Percentiles rank a stretch among this genome's conserved stretches.
These are phyloP conservation scores for Rotaria sp. DNA, from an alignment of 2,888 invertebrate species.

Conservation along the genomic window DNA sequence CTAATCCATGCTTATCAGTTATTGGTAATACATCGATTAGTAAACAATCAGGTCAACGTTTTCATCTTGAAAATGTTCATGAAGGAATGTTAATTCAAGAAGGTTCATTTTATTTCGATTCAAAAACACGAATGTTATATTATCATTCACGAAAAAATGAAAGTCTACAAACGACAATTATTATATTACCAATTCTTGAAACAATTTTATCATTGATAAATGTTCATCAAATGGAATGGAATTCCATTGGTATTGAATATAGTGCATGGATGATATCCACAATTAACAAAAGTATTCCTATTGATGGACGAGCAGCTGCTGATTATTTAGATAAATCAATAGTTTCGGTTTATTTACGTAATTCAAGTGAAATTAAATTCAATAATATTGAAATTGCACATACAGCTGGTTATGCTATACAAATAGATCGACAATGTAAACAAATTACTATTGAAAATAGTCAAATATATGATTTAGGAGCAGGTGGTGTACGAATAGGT, in stretches of 20 bases:
- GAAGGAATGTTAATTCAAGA: neutral
- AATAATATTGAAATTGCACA: neutral
- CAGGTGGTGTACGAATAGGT: slow-evolving; percentile 3
- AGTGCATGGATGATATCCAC: neutral
- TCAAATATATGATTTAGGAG: slow-evolving; percentile 15
- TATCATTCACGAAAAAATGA: neutral
- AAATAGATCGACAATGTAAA: neutral
- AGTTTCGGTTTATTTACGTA: neutral
- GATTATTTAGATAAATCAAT: neutral
- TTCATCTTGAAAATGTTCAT: slow-evolving; percentile 23
- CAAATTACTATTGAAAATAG: neutral
- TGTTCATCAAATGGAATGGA: neutral
- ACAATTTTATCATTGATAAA: neutral
- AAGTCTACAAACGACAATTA: neutral
- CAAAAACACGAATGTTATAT: neutral
- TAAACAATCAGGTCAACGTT: neutral
- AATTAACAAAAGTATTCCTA: neutral
- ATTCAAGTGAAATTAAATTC: neutral
- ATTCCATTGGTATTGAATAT: neutral
- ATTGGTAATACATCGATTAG: neutral
- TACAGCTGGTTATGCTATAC: slow-evolving; percentile 18
- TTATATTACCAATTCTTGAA: neutral
- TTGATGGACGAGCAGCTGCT: neutral
- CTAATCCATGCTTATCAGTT: neutral
- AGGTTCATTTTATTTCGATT: slow-evolving; percentile 12